Evolutionary conservation across 1,140 invertebrate species (phyloP).

Genomic region (Neuroterus valhalla): DNA sequence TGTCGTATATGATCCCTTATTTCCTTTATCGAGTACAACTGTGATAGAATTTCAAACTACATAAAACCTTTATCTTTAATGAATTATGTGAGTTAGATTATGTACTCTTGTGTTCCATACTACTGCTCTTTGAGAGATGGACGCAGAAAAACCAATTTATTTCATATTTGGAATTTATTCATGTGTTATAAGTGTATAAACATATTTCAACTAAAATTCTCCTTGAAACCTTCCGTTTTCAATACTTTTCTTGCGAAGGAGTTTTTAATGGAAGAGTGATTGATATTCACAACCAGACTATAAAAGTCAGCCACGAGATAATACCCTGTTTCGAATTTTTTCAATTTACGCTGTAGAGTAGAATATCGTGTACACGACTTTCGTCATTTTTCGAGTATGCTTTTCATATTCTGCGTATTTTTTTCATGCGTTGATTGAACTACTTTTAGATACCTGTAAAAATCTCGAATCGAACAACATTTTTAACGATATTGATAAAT

Average conservation of each 20-base stretch:
- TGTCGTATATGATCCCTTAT: conserved; percentile 6
- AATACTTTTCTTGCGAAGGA: conserved; percentile 3
- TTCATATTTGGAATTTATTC: background rate
- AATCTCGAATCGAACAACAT: no score
- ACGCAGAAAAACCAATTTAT: no score
- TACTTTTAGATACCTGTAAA: background rate
- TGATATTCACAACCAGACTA: conserved; percentile 5
- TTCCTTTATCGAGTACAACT: background rate
- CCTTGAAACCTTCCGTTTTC: background rate
- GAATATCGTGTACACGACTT: background rate
- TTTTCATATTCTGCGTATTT: background rate
- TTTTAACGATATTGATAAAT: no score
- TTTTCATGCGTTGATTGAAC: background rate
- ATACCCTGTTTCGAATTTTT: background rate
- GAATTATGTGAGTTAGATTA: background rate
- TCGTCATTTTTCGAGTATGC: background rate
- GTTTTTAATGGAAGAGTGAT: background rate
- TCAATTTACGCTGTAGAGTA: conserved; percentile 17
- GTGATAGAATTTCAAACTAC: conserved; percentile 3
- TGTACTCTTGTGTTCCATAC: background rate
- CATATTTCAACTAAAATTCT: background rate
- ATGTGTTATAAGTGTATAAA: background rate
- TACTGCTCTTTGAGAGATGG: no score
- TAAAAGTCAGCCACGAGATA: conserved; percentile 11
- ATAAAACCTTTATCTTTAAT: conserved; percentile 12